phyloP scores from a whole-genome alignment of 1,140 invertebrate species.

The Euschistus heros region DNA sequence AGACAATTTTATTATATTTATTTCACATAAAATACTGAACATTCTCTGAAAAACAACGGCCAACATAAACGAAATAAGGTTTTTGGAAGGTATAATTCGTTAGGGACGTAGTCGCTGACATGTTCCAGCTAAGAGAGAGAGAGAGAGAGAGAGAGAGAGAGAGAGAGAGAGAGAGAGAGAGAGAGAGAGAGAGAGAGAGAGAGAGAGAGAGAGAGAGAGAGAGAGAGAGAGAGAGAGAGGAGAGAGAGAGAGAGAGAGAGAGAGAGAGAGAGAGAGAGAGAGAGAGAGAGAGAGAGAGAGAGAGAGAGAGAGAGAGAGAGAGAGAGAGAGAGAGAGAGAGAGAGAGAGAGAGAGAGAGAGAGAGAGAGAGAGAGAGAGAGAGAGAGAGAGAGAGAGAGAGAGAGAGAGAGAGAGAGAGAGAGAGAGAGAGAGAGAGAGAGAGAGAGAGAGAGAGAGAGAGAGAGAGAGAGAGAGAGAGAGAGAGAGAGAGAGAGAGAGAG shows the following conservation, averaged over 20 bases:
- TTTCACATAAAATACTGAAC: too few relatives aligned
- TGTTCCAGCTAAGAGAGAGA: slow-evolving; percentile 12
- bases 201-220: background rate
- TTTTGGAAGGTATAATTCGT: too few relatives aligned
- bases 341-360: background rate
- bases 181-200: slow-evolving; percentile 18
- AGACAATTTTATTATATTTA: too few relatives aligned
- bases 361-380: background rate
- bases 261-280: background rate
- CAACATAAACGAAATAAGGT: too few relatives aligned
- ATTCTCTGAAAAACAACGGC: too few relatives aligned
- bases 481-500: background rate
- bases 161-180: slow-evolving; percentile 19
- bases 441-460: slow-evolving; percentile 7
- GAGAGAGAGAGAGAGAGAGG: slow-evolving; percentile 11
- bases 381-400: background rate
- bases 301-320: background rate
- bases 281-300: background rate
- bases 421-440: background rate
- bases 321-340: background rate
- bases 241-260: background rate
- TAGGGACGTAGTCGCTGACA: too few relatives aligned
- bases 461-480: background rate
- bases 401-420: background rate
- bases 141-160: slow-evolving; percentile 8